Percentiles rank a stretch among this genome's conserved stretches.
phyloP scores from a whole-genome alignment of 2,113 vertebrate genomes.

The Cacatua alba region DNA sequence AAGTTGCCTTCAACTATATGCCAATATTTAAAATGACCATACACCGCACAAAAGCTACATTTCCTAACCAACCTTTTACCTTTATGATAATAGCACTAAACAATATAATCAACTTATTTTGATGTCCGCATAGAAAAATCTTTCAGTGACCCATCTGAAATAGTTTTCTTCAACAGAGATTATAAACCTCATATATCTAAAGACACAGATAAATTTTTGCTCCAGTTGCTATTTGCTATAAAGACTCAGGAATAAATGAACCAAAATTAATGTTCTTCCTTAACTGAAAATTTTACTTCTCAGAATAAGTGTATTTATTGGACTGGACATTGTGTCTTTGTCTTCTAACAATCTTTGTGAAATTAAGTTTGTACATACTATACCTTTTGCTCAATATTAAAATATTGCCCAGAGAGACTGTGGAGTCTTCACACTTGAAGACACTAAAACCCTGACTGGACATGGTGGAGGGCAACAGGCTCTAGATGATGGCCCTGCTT shows the following conservation, averaged over 20 bases:
- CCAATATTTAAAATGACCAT: neutral
- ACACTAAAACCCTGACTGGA: neutral
- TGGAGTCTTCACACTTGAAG: neutral
- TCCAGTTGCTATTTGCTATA: neutral
- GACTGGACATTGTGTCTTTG: neutral
- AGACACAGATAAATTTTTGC: neutral
- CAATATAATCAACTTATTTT: neutral
- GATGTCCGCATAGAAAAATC: neutral
- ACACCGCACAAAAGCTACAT: neutral
- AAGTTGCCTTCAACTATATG: neutral
- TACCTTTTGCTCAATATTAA: neutral
- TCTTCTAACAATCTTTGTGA: neutral
- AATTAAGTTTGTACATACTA: neutral
- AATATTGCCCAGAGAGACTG: neutral
- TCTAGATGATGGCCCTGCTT: neutral
- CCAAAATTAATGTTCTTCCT: neutral
- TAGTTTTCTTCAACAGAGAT: neutral
- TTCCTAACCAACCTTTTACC: neutral
- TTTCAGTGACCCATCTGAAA: neutral
- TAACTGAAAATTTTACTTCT: neutral
- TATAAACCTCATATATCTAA: neutral
- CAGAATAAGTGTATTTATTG: neutral
- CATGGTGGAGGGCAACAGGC: neutral
- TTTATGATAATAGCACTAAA: neutral
- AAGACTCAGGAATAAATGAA: neutral